phyloP scores from a whole-genome alignment of 2,888 invertebrate species.

The Lasioglossum marginatum region DNA sequence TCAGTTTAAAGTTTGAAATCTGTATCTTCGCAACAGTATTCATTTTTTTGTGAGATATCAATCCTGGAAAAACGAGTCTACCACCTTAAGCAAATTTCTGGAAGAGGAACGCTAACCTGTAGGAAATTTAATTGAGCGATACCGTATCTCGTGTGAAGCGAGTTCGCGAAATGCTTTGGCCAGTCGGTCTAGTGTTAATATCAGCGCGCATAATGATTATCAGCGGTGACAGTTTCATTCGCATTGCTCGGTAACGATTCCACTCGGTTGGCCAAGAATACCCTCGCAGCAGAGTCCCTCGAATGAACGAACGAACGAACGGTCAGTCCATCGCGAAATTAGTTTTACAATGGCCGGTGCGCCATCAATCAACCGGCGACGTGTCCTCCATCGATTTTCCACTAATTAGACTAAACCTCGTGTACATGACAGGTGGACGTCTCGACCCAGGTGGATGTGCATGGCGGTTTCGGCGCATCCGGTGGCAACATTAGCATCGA shows the following conservation, averaged over 20 bases:
- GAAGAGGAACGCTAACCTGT: too few species aligned
- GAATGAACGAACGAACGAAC: neutral
- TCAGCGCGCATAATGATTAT: neutral
- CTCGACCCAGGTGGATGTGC: constrained; percentile 84
- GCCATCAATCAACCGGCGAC: constrained; percentile 38
- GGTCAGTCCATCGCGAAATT: constrained; percentile 28
- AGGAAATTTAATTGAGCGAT: neutral
- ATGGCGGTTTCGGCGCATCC: constrained; percentile 77
- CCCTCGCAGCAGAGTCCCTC: neutral
- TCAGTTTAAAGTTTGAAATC: too few species aligned
- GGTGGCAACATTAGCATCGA: constrained; percentile 86
- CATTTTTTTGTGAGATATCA: too few species aligned
- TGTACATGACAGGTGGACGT: constrained; percentile 81
- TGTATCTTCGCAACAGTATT: too few species aligned
- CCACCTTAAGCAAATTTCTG: too few species aligned
- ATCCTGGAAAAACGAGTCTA: too few species aligned
- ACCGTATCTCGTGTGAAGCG: neutral
- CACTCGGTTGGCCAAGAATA: constrained; percentile 7
- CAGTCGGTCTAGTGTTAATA: neutral
- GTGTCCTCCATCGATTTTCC: constrained; percentile 48
- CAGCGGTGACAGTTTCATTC: neutral
- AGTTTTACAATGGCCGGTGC: constrained; percentile 32
- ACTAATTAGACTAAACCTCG: constrained; percentile 45
- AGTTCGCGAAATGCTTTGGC: neutral
- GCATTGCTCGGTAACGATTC: neutral